Evolutionary conservation across 2,888 invertebrate species (phyloP).

Genomic region (Ptychoptera albimana): DNA sequence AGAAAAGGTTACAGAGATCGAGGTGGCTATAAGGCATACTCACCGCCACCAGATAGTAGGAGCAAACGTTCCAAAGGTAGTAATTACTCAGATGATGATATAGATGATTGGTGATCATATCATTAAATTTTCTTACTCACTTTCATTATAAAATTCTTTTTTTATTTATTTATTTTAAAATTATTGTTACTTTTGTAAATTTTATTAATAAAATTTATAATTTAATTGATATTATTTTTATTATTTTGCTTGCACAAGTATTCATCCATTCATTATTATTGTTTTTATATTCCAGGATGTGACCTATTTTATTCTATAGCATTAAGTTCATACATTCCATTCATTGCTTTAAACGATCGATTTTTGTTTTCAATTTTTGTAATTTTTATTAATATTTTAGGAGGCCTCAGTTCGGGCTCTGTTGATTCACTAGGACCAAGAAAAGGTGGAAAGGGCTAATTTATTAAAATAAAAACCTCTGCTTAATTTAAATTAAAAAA

Average conservation of each 20-base stretch:
- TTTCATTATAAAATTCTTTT: too few relatives aligned
- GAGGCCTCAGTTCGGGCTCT: conserved; percentile 3
- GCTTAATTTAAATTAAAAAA: too few relatives aligned
- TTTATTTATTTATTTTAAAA: too few relatives aligned
- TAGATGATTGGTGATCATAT: conserved; percentile 2
- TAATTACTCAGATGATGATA: conserved; percentile 8
- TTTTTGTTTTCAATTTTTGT: not conserved
- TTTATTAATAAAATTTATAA: too few relatives aligned
- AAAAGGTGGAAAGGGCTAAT: not conserved
- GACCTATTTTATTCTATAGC: not conserved
- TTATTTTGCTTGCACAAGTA: too few relatives aligned
- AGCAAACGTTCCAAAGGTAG: conserved; percentile 11
- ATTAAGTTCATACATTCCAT: not conserved
- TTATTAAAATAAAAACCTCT: too few relatives aligned
- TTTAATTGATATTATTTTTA: too few relatives aligned
- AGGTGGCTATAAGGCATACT: conserved; percentile 7
- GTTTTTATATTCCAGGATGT: not conserved
- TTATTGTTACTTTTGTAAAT: too few relatives aligned
- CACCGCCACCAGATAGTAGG: conserved; percentile 8
- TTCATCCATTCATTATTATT: too few relatives aligned
- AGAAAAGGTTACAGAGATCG: conserved; percentile 24
- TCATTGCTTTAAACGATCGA: not conserved
- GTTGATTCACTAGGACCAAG: conserved; percentile 2
- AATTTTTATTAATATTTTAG: not conserved
- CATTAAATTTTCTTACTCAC: too few relatives aligned